phyloP scores from a whole-genome alignment of 2,888 invertebrate genomes.

The Heliothis peltigera region DNA sequence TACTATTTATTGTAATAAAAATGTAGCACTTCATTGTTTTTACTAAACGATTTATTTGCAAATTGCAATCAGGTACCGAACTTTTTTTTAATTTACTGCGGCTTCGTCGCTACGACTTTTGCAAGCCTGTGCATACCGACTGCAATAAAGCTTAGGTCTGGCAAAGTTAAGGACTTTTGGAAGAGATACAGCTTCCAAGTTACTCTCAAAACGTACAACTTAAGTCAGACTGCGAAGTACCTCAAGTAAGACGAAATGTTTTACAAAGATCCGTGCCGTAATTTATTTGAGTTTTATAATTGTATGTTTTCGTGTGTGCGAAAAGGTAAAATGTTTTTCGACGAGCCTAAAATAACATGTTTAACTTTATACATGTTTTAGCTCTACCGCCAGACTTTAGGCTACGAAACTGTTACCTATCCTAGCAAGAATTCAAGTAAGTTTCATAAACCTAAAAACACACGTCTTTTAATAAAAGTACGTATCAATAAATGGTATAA shows the following conservation, averaged over 20 bases:
- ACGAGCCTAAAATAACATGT: conserved; percentile 21
- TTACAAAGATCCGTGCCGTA: conserved; percentile 39
- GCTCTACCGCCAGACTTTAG: background rate
- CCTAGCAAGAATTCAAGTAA: background rate
- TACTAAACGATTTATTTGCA: no score
- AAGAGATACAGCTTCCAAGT: conserved; percentile 55
- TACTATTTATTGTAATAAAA: no score
- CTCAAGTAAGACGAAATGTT: conserved; percentile 44
- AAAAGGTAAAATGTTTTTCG: conserved; percentile 32
- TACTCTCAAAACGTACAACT: conserved; percentile 51
- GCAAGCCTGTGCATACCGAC: conserved; percentile 48
- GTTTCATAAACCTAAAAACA: background rate
- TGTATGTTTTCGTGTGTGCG: conserved; percentile 22
- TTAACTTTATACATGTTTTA: conserved; percentile 12
- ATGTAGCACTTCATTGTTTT: no score
- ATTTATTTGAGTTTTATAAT: conserved; percentile 54
- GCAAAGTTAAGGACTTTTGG: conserved; percentile 53
- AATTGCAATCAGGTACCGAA: conserved; percentile 37
- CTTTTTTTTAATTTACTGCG: conserved; percentile 37
- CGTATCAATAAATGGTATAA: conserved; percentile 7
- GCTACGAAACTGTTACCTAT: background rate
- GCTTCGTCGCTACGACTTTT: conserved; percentile 34
- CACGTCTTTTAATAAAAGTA: conserved; percentile 5
- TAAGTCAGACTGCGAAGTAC: conserved; percentile 51
- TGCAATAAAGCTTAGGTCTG: conserved; percentile 59